phyloP scores from a whole-genome alignment of 2,797 vertebrate species.

The Malurus splendens region DNA sequence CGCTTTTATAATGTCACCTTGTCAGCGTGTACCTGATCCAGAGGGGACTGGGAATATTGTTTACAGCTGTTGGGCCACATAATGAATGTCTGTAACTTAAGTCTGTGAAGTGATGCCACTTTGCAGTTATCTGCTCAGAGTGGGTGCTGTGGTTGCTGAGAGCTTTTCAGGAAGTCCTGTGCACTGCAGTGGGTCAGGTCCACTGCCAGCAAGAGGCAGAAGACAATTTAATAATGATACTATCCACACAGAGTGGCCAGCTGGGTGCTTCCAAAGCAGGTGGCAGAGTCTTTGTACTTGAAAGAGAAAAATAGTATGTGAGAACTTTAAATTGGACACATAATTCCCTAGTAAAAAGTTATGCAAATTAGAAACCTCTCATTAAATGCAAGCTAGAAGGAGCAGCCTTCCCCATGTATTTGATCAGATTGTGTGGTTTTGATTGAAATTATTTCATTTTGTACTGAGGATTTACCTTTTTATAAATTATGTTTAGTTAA shows the following conservation, averaged over 20 bases:
- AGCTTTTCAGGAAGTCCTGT: rapidly evolving
- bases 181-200: not conserved
- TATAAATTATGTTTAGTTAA: slow-evolving; percentile 43
- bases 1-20: slow-evolving; percentile 10
- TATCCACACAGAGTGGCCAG: not conserved
- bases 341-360: not conserved
- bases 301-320: not conserved
- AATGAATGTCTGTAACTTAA: not conserved
- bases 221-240: slow-evolving; percentile 22
- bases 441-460: slow-evolving; percentile 14
- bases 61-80: not conserved
- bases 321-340: slow-evolving; percentile 13
- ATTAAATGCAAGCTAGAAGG: not conserved
- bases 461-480: not conserved
- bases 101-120: not conserved
- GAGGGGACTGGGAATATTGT: not conserved
- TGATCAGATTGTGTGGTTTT: not conserved
- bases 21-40: not conserved
- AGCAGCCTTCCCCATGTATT: not conserved
- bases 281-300: not conserved
- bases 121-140: not conserved
- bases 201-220: not conserved
- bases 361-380: slow-evolving; percentile 8
- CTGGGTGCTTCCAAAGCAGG: slow-evolving; percentile 5
- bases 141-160: not conserved